Conservation (phyloP, 2,113 vertebrate genomes). For the Penelope pileata region DNA sequence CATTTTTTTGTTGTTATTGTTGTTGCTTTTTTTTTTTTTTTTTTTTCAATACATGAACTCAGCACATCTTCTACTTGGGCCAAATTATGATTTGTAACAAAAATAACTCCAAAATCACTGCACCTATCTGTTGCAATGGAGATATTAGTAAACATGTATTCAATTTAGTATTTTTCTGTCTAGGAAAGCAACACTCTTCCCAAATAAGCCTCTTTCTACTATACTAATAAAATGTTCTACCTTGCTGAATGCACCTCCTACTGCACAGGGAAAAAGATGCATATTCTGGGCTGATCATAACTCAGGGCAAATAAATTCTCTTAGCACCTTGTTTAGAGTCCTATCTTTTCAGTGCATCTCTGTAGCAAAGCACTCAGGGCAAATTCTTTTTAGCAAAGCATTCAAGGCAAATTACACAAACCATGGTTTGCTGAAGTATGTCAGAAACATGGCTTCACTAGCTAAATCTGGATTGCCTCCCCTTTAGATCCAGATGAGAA, state of each 20-base stretch:
- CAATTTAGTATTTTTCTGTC: neutral
- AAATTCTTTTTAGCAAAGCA: neutral
- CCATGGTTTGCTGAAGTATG: neutral
- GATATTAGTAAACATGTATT: neutral
- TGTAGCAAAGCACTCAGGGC: neutral
- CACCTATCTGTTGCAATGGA: neutral
- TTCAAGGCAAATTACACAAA: neutral
- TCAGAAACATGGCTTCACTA: neutral
- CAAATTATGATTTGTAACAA: neutral
- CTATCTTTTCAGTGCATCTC: neutral
- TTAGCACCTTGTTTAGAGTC: neutral
- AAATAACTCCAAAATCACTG: neutral
- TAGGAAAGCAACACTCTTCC: neutral
- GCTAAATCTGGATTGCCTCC: neutral
- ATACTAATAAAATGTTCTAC: neutral
- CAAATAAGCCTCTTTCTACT: neutral
- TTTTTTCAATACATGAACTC: neutral
- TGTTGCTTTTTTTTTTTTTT: neutral
- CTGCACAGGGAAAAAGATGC: neutral
- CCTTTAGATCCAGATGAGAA: neutral
- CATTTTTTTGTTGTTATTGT: neutral
- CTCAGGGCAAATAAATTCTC: neutral
- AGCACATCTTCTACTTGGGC: neutral
- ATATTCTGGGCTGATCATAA: neutral
- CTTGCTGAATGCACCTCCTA: neutral